phyloP scores from a whole-genome alignment of 2,113 vertebrate species.

The Rhodinocichla rosea region DNA sequence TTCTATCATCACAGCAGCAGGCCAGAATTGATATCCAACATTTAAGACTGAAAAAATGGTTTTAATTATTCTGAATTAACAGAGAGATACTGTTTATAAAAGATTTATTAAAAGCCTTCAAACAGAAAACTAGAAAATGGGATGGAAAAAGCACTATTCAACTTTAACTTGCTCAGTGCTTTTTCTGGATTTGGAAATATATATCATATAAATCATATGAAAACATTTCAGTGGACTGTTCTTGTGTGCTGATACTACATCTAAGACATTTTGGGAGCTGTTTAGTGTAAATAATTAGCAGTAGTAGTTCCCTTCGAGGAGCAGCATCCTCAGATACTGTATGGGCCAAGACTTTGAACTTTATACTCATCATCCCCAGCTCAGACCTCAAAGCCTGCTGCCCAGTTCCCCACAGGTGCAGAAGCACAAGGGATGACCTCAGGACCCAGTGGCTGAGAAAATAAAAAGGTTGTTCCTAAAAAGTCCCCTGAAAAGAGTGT shows the following conservation, averaged over 20 bases:
- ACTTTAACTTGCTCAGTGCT: neutral
- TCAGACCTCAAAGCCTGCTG: neutral
- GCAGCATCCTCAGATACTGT: neutral
- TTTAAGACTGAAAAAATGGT: neutral
- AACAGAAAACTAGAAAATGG: neutral
- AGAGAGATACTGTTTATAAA: neutral
- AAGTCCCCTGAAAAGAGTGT: neutral
- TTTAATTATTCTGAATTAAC: neutral
- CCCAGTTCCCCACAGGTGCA: neutral
- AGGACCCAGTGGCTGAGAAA: neutral
- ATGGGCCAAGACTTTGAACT: neutral
- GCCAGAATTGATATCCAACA: neutral
- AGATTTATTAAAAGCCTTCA: neutral
- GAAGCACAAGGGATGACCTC: neutral
- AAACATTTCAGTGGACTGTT: neutral
- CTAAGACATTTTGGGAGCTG: neutral
- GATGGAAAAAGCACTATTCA: neutral
- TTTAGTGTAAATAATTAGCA: neutral
- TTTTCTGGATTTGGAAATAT: neutral
- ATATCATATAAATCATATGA: neutral
- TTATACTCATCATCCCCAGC: fast-evolving
- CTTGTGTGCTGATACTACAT: neutral
- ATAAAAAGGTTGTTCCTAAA: neutral
- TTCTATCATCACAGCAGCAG: neutral
- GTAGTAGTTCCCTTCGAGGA: neutral